A percentile compares a stretch with the other conserved stretches of the same genome.
Conservation (phyloP, 2,888 invertebrate genomes). For the Camptogramma bilineatum region DNA sequence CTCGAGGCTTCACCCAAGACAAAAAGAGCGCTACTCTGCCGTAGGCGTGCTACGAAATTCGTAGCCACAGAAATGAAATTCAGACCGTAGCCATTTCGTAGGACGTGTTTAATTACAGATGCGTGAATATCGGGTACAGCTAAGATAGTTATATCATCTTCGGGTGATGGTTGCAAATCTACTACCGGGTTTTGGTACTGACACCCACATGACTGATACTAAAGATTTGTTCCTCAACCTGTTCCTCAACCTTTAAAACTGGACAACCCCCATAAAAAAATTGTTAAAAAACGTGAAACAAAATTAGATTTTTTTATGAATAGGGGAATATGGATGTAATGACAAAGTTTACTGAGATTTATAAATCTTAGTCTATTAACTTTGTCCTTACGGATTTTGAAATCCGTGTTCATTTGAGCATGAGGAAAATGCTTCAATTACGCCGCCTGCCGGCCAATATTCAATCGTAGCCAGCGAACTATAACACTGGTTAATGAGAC, state of each 20-base stretch:
- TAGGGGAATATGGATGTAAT: background rate
- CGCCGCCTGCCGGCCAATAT: conserved; percentile 35
- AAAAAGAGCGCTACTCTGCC: background rate
- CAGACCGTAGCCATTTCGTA: background rate
- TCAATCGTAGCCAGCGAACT: conserved; percentile 36
- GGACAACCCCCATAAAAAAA: no score
- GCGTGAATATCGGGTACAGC: background rate
- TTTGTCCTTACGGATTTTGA: no score
- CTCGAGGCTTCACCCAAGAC: conserved; percentile 16
- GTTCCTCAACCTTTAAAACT: no score
- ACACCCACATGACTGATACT: no score
- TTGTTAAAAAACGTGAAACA: background rate
- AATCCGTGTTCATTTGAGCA: conserved; percentile 7
- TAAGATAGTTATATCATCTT: no score
- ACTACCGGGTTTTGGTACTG: no score
- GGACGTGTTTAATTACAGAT: background rate
- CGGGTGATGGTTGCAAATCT: no score
- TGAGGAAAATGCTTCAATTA: conserved; percentile 22
- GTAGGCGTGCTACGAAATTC: conserved; percentile 7
- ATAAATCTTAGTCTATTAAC: no score
- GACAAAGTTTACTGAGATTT: conserved; percentile 6
- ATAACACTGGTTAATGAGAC: conserved; percentile 35
- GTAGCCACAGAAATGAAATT: background rate
- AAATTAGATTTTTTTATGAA: background rate
- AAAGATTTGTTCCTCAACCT: no score